These are phyloP conservation scores for Papilio dardanus DNA, from an alignment of 1,140 invertebrate species.

Conservation along the genomic window DNA sequence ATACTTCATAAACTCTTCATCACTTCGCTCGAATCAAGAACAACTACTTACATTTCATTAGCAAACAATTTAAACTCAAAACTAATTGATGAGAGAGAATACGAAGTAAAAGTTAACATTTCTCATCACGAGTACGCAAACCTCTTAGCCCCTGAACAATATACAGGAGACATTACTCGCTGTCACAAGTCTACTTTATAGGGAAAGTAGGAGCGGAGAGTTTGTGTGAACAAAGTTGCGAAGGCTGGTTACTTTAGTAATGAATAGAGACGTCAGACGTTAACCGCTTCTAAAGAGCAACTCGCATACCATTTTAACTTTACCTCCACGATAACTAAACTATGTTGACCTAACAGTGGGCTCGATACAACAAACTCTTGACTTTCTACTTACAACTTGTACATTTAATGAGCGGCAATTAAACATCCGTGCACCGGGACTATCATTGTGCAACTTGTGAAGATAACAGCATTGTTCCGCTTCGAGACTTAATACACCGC, in stretches of 20 bases:
- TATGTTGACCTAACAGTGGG: slow-evolving; percentile 55
- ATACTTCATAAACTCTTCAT: slow-evolving; percentile 31
- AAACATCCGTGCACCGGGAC: slow-evolving; percentile 27
- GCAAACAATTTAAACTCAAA: slow-evolving; percentile 19
- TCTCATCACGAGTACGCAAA: slow-evolving; percentile 74
- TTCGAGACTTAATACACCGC: slow-evolving; percentile 41
- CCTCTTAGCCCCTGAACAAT: slow-evolving; percentile 81
- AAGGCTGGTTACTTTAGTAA: slow-evolving; percentile 74
- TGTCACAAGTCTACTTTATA: slow-evolving; percentile 81
- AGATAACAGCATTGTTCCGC: slow-evolving; percentile 43
- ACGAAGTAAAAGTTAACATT: slow-evolving; percentile 74
- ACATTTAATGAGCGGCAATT: slow-evolving; percentile 43
- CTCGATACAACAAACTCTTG: slow-evolving; percentile 49
- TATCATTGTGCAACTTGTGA: slow-evolving; percentile 42
- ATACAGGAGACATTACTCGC: slow-evolving; percentile 79
- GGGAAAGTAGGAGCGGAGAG: slow-evolving; percentile 73
- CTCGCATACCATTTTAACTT: slow-evolving; percentile 74
- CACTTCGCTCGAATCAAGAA: slow-evolving; percentile 35
- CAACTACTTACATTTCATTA: slow-evolving; percentile 11
- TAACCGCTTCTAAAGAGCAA: slow-evolving; percentile 71
- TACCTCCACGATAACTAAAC: slow-evolving; percentile 56
- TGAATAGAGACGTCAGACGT: slow-evolving; percentile 77
- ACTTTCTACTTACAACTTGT: slow-evolving; percentile 35
- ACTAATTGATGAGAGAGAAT: slow-evolving; percentile 63
- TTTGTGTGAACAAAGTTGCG: slow-evolving; percentile 76